Evolutionary conservation across 1,140 invertebrate genomes (phyloP), one percentile per base, ranked within the genome.

Genomic region (Microplitis demolitor): DNA sequence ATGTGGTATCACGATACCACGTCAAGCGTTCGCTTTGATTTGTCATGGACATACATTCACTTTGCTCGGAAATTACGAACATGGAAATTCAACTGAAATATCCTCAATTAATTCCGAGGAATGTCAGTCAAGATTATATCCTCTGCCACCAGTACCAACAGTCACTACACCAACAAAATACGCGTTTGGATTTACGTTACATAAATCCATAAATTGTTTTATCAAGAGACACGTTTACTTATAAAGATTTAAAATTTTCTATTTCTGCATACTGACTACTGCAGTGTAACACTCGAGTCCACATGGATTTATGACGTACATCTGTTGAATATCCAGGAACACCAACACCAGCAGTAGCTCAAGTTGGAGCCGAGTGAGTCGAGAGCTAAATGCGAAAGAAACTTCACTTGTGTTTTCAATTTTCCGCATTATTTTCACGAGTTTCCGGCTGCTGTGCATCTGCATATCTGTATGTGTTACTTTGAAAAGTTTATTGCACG

Each of bases 41-140:
- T 70, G 68, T 62, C 68, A 70, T 39, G 56, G 56, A 58, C 56
- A 62, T 64, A 71, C 60, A 71, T 71, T 51, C 61, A 66, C 37
- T 66, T 63, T 24, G 54, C 60, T 61, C 37, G 60, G 45, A 62
- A 70, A 62, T 70, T 70, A 70, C 68, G 56, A 71, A 11, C 69
- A 62, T 37, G 61, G 69, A 71, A 54, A 71, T 66, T 53, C 62
- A 4, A 63, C 33, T 64, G 61, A 64, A 64, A 66, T 66, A 66
- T 66, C 37, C 63, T 51, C 63, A 50, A 66, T 66, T 66, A 66
- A 66, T 66, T 45, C 63, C 14, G 63, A 31, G 45, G 39, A 39
- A 45, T 31, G 63, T 66, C 63, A 16, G 45, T 66, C 35, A 66
- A 66, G 63, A 66, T 66, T 66, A 24, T 51, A 50, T 13, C 9